Conservation (phyloP, 2,797 vertebrate genomes). For the Acanthiza pusilla region DNA sequence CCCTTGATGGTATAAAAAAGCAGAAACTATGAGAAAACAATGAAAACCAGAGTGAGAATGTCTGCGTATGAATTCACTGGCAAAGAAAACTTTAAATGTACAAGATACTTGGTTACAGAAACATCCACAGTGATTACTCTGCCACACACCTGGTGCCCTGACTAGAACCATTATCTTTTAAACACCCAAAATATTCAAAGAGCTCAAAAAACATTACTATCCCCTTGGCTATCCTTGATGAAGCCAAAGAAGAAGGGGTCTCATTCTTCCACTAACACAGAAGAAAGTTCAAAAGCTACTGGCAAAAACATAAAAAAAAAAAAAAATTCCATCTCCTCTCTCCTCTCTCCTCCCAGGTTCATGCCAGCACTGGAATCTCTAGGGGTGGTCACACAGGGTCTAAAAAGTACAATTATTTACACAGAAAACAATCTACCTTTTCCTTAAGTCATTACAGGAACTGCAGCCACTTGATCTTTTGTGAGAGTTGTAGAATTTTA, state of each 20-base stretch:
- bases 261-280: neutral
- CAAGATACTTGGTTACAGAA: neutral
- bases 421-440: neutral
- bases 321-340: no score
- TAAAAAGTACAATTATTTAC: neutral
- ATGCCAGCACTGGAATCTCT: neutral
- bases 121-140: neutral
- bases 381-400: rapidly evolving
- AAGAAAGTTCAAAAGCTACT: neutral
- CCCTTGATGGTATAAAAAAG: neutral
- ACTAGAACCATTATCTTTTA: neutral
- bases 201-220: rapidly evolving
- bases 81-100: neutral
- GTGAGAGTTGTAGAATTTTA: neutral
- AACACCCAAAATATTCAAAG: neutral
- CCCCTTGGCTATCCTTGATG: rapidly evolving
- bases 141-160: no score
- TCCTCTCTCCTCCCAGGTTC: neutral
- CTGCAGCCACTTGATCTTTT: neutral
- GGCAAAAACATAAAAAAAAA: neutral
- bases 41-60: neutral
- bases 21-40: neutral
- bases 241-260: neutral
- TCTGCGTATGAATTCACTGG: neutral
- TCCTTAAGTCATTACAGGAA: neutral